phyloP scores from a whole-genome alignment of 1,140 invertebrate genomes.

The Thaumatotibia leucotreta region DNA sequence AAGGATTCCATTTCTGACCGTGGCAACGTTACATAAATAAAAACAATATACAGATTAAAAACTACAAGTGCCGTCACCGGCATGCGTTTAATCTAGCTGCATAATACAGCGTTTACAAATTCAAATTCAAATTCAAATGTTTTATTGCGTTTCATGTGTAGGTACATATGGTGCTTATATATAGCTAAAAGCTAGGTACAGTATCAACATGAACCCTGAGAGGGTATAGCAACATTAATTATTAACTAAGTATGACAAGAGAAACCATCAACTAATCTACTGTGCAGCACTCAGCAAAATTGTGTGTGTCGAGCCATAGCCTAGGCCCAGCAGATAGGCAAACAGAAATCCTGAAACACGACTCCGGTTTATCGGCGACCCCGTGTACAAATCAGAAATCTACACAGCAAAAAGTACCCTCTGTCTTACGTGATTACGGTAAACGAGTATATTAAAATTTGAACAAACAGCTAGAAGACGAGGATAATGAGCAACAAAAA shows the following conservation, averaged over 20 bases:
- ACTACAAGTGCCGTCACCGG: not conserved
- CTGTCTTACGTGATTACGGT: not conserved
- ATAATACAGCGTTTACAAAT: constrained; percentile 8
- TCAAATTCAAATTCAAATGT: too few species aligned
- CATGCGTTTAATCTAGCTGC: constrained; percentile 3
- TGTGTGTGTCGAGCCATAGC: not conserved
- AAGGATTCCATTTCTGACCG: too few species aligned
- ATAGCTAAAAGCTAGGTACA: too few species aligned
- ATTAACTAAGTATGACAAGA: too few species aligned
- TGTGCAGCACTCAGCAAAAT: constrained; percentile 9
- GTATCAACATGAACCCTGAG: too few species aligned
- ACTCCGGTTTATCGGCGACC: not conserved
- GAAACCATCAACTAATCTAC: too few species aligned
- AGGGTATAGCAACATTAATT: too few species aligned
- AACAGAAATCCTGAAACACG: not conserved
- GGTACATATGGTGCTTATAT: too few species aligned
- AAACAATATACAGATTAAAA: not conserved
- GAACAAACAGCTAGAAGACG: not conserved
- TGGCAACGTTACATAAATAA: too few species aligned
- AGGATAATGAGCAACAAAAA: constrained; percentile 16
- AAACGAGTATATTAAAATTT: not conserved
- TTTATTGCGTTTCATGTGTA: too few species aligned
- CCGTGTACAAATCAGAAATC: not conserved
- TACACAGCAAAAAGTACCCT: not conserved
- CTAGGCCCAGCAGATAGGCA: not conserved